These are phyloP conservation scores for Idaea aversata DNA, from an alignment of 2,888 invertebrate genomes.

Conservation along the genomic window DNA sequence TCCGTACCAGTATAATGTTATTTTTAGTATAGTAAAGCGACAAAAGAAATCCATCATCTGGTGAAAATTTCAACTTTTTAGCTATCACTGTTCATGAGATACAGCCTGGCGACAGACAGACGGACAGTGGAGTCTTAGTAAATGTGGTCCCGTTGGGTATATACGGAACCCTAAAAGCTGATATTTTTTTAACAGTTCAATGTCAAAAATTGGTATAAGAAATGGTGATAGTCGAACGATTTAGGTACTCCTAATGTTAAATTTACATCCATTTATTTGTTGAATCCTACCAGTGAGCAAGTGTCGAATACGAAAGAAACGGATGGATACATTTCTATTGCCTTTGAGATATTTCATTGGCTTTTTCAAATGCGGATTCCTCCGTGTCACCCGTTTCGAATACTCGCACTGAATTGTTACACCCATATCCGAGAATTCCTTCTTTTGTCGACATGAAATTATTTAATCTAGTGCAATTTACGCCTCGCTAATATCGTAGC, in stretches of 20 bases:
- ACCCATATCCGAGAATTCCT: constrained; percentile 27
- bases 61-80: too few relatives aligned
- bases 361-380: constrained; percentile 52
- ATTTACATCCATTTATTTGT: constrained; percentile 58
- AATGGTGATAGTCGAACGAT: constrained; percentile 29
- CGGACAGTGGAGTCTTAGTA: too few relatives aligned
- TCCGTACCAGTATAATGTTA: too few relatives aligned
- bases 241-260: constrained; percentile 41
- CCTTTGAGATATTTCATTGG: constrained; percentile 57
- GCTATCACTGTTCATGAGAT: too few relatives aligned
- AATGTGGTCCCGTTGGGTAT: too few relatives aligned
- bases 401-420: constrained; percentile 26
- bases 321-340: constrained; percentile 54
- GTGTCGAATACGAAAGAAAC: constrained; percentile 39
- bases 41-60: too few relatives aligned
- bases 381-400: constrained; percentile 36
- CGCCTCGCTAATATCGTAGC: constrained; percentile 13
- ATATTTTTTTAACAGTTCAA: too few relatives aligned
- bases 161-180: too few relatives aligned
- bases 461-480: constrained; percentile 30
- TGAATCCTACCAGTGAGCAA: constrained; percentile 45
- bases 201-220: constrained; percentile 7
- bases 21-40: too few relatives aligned
- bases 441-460: constrained; percentile 33
- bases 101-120: too few relatives aligned